Evolutionary conservation across 1,140 invertebrate species (phyloP), one percentile per base, ranked within the genome.

Genomic region (Polypedilum pembai): DNA sequence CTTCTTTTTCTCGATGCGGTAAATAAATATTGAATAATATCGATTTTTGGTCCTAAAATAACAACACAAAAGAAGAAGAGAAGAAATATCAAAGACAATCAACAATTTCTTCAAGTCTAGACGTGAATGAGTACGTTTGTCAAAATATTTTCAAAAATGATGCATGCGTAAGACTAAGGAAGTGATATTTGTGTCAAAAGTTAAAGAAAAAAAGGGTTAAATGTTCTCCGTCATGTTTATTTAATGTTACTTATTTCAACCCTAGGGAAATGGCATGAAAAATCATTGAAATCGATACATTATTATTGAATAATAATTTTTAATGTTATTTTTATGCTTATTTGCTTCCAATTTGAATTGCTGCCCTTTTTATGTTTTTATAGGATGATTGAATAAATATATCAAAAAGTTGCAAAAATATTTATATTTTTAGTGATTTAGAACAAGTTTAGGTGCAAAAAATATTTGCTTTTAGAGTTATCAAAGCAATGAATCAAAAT

Each of bases 311-410:
- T 56, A 56, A 56, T 56, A 56, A 56, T n/a, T 56, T 56, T 56
- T 56, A 56, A 56, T 56, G 45, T 56, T 56, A 56, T 56, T 56
- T 56, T 56, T 56, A 56, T 56, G 45, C n/a, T 56, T 12, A 56
- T 4, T 56, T 56, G 5, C 24, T 33, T 33, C 5, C 5, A 33
- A 33, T 3, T 33, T n/a, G n/a, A n/a, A n/a, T 33, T 12, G n/a
- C 12, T 12, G 12, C 45, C 45, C 45, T 12, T 56, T 56, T 56
- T 4, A 1, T 1, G 5, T 56, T n/a, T n/a, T 15, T 56, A 8
- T 56, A 15, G 3, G 12, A 12, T n/a, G 45, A n/a, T 56, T 56
- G 45, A 56, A 56, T 56, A n/a, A 56, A 10, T n/a, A 56, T 56
- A 45, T 45, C 41, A 45, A 45, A 15, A 10, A 7, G 40, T 41